Base-by-base conservation (phyloP, 2,888 invertebrate genomes). In the Sarcophaga carnaria region DNA sequence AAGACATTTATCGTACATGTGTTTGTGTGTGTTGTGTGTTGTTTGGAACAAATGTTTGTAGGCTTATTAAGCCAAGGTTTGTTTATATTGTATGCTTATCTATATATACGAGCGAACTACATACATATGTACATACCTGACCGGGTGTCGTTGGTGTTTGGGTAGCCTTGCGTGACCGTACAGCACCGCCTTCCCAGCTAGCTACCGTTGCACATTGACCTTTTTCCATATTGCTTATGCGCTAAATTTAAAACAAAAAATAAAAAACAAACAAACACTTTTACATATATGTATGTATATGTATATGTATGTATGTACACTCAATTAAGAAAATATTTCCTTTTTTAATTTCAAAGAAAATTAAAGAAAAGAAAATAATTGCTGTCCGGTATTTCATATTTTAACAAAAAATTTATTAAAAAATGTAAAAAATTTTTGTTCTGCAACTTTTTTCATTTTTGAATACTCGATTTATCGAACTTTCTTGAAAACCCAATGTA, bases 121-220 rank as follows among this genome's bases (percentile, higher is more conserved):
- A 49, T 49, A 14, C 49, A 49, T 49, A 49, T 4, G 17, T 54
- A 54, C 37, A 89, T 89, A 93, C 93, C 91, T 93, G 93, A 75
- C 93, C 93, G 6, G 94, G 94, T 49, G 94, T 94, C 74, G 93
- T 93, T 85, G 93, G 93, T 49, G 93, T 93, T 90, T 93, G 93
- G 85, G 94, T 93, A 83, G 93, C 94, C 91, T 95, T 95, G 81
- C 95, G 94, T 90, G 95, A 95, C 59, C 95, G 93, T 45, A 95
- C 95, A 6, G 95, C 95, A 67, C 94, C 94, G 6, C 95, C 95
- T 88, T 95, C 95, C 95, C 95, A 95, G n/a, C 95, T 95, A 0
- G 95, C 95, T 60, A 95, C 94, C n/a, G 95, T 95, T 89, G 95
- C 95, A 90, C 95, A 96, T 78, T 95, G 95, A 64, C 95, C 95